Evolutionary conservation across 2,113 vertebrate species (phyloP).

Genomic region (Tragelaphus strepsiceros): DNA sequence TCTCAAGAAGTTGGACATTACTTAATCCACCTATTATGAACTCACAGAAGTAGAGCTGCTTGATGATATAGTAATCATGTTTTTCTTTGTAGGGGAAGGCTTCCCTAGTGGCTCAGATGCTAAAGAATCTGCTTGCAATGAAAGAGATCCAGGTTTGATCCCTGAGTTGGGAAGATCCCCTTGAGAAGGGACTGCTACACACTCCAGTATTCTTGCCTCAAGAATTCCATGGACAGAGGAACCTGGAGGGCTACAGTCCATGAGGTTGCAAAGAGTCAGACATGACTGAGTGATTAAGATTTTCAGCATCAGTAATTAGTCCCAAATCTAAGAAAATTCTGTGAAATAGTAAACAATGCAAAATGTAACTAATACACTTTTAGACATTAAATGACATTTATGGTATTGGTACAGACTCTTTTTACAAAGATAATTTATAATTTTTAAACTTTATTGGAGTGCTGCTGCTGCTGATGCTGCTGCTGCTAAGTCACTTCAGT

Average conservation of each 20-base stretch:
- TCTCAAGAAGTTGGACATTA: neutral
- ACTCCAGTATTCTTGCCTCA: neutral
- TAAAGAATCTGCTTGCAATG: neutral
- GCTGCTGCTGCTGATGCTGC: too few species aligned
- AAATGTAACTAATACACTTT: neutral
- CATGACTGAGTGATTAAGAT: neutral
- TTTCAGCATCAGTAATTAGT: neutral
- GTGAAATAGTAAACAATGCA: neutral
- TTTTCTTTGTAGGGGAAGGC: fast-evolving
- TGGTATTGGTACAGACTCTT: neutral
- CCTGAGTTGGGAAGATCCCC: neutral
- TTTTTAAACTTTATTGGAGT: neutral
- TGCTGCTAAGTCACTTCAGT: too few species aligned
- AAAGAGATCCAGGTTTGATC: neutral
- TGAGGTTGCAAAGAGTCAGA: neutral
- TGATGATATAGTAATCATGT: neutral
- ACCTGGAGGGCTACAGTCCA: neutral
- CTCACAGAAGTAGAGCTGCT: neutral
- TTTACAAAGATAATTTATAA: neutral
- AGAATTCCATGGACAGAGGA: neutral
- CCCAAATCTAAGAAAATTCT: neutral
- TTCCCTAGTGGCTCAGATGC: neutral
- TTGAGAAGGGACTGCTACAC: neutral
- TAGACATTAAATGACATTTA: neutral
- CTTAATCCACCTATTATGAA: neutral